Percentiles rank a stretch among this genome's conserved stretches.
Evolutionary conservation across 2,888 invertebrate species (phyloP).

Genomic region (Tipula vernalis): DNA sequence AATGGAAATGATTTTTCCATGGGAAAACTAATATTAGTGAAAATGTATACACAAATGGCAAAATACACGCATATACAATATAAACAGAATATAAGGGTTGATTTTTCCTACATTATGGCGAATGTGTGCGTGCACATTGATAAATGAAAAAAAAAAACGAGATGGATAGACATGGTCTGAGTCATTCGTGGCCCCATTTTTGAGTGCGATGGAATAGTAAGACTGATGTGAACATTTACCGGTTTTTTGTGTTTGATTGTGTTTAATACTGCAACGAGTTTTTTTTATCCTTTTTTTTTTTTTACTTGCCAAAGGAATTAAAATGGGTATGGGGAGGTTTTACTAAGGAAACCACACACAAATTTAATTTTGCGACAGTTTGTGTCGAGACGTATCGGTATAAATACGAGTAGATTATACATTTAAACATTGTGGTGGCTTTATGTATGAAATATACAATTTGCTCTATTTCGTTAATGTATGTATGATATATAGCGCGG

Average conservation of each 20-base stretch:
- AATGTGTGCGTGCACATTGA: background rate
- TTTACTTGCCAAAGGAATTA: background rate
- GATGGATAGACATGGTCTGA: background rate
- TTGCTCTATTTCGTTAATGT: background rate
- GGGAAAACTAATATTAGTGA: background rate
- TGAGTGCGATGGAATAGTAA: background rate
- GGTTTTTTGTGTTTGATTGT: background rate
- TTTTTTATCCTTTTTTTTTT: background rate
- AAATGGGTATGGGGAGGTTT: background rate
- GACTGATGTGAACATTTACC: background rate
- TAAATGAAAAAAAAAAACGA: background rate
- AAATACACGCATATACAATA: background rate
- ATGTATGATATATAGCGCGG: background rate
- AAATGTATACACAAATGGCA: background rate
- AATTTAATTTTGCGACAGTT: background rate
- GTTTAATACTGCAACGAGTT: conserved; percentile 6
- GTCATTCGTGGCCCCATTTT: background rate
- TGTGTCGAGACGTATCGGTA: background rate
- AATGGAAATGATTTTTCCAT: background rate
- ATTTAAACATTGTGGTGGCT: background rate
- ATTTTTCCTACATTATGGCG: background rate
- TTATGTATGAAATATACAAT: background rate
- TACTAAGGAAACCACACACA: background rate
- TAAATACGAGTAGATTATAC: background rate
- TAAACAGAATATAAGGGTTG: background rate